Conservation (phyloP, 1,140 invertebrate genomes). For the Amphibalanus amphitrite region DNA sequence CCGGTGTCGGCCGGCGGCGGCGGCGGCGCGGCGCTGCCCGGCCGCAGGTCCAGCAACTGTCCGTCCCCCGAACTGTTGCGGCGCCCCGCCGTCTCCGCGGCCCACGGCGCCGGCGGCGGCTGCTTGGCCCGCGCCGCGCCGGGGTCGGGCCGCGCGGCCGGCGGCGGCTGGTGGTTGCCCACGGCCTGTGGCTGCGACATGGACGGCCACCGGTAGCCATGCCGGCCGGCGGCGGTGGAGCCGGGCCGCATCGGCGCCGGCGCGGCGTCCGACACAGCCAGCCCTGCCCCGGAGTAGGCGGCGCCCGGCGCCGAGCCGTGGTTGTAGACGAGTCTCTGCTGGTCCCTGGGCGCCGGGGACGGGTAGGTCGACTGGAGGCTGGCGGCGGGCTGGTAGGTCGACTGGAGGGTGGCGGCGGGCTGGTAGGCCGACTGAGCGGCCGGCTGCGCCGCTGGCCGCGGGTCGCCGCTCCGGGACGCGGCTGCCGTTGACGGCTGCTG, state of each 20-base stretch:
- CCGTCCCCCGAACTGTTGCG: background rate
- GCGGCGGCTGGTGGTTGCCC: background rate
- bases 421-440: constrained; percentile 54
- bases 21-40: background rate
- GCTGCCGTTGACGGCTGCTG: too few relatives aligned
- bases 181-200: background rate
- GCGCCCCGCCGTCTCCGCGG: too few relatives aligned
- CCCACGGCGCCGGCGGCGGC: too few relatives aligned
- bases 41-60: background rate
- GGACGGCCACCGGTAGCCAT: background rate
- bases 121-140: background rate
- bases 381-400: too few relatives aligned
- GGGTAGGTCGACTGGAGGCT: too few relatives aligned
- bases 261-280: too few relatives aligned
- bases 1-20: background rate
- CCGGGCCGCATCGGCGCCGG: constrained; percentile 9
- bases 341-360: constrained; percentile 83
- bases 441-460: too few relatives aligned
- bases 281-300: background rate
- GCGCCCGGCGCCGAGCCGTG: constrained; percentile 12
- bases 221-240: too few relatives aligned
- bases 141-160: background rate
- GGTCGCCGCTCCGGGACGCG: background rate
- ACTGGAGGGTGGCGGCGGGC: too few relatives aligned
- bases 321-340: constrained; percentile 69